Base-by-base conservation (phyloP, 2,888 invertebrate species). In the Kuschelorhynchus macadamiae region DNA sequence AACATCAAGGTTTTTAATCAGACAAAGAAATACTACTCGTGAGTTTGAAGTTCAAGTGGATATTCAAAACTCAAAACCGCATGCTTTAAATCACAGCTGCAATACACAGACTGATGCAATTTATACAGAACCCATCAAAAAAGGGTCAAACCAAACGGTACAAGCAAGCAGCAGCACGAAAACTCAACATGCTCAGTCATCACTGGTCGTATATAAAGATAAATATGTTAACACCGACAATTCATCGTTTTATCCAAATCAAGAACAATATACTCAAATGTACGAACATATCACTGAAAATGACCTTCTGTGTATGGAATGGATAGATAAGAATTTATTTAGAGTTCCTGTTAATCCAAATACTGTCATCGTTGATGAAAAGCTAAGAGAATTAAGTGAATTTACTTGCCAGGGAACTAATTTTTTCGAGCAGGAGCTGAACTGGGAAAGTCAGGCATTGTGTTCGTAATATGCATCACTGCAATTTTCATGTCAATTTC, bases 301-400 rank as follows among this genome's bases (percentile, higher is more conserved):
- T 32, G 79, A 80, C 59, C 69, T 81, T 32, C 76, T 77, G 33
- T 78, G 79, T 53, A 66, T 79, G 60, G 77, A 80, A 20, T 80
- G 80, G 80, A 76, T 80, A 21, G 73, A 80, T 55, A 78, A 74
- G 18, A 74, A 80, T 67, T 72, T 81, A 39, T 81, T 79, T 67
- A 71, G 73, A 9, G 74, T 78, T 33, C 72, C 75, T 30, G 65
- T 79, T 8, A 77, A 78, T 71, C 76, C 80, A 4, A 64, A 75
- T 47, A 77, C 73, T 17, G 53, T 79, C 3, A 71, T 79, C 36
- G 61, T 80, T 4, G 78, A 78, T 53, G 76, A 78, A 30, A 78
- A 75, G 63, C 70, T 78, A 33, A 73, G 71, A 57, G 77, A 78
- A 32, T 30, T 74, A 2, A 78, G 79, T 63, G 79, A 78, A 57